Percentiles rank a stretch among this genome's conserved stretches.
phyloP scores from a whole-genome alignment of 2,113 vertebrate species.

The Apistogramma diplotaenia region DNA sequence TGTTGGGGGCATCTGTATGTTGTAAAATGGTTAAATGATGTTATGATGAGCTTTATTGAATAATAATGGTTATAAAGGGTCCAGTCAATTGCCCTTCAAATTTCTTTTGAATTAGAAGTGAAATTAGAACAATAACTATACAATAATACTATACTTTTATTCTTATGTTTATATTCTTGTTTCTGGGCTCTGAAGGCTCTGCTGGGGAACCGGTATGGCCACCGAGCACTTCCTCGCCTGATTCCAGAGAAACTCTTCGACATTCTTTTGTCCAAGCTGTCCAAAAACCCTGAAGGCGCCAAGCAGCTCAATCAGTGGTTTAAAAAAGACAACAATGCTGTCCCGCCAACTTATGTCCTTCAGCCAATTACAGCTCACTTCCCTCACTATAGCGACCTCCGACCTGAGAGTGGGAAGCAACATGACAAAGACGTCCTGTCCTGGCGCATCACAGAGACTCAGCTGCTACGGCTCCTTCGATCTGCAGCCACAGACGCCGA shows the following conservation, averaged over 20 bases:
- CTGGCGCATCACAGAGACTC: constrained; percentile 62
- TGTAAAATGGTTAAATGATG: too few species aligned
- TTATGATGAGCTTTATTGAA: too few species aligned
- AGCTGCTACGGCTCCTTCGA: constrained; percentile 66
- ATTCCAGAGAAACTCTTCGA: constrained; percentile 78
- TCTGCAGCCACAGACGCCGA: constrained; percentile 68
- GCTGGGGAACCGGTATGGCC: constrained; percentile 80
- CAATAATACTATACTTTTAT: neutral
- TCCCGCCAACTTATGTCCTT: constrained; percentile 79
- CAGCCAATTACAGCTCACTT: constrained; percentile 76
- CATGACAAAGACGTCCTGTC: constrained; percentile 34
- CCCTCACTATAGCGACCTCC: constrained; percentile 62
- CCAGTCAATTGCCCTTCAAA: too few species aligned
- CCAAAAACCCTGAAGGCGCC: constrained; percentile 53
- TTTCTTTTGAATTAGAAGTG: constrained; percentile 52
- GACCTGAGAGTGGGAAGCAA: constrained; percentile 42
- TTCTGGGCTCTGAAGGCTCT: constrained; percentile 72
- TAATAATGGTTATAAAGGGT: too few species aligned
- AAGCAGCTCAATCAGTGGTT: constrained; percentile 75
- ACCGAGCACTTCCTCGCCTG: constrained; percentile 66
- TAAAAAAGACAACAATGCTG: constrained; percentile 72
- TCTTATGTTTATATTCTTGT: neutral
- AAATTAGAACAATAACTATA: neutral
- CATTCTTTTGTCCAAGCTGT: constrained; percentile 69
- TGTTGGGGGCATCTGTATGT: too few species aligned